These are phyloP conservation scores for Ypsolopha scabrella DNA, from an alignment of 2,888 invertebrate genomes.

Conservation along the genomic window DNA sequence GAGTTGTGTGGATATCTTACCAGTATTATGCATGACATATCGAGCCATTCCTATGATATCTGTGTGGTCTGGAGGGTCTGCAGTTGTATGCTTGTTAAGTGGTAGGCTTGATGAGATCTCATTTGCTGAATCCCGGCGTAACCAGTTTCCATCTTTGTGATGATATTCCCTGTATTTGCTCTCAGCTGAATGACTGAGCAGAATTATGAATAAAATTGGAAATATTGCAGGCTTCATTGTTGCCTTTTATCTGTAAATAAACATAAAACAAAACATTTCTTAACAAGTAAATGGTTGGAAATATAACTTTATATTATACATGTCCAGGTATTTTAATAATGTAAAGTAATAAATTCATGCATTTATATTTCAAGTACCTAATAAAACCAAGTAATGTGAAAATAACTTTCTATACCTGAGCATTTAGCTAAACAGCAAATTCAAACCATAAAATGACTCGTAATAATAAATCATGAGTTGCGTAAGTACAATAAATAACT, in stretches of 20 bases:
- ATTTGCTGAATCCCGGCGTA: conserved; percentile 24
- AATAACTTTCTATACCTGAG: too few relatives aligned
- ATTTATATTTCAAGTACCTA: too few relatives aligned
- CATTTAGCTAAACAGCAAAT: too few relatives aligned
- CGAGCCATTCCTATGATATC: conserved; percentile 77
- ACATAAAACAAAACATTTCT: too few relatives aligned
- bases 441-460: too few relatives aligned
- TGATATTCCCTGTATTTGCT: conserved; percentile 10
- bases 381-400: too few relatives aligned
- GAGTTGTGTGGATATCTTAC: conserved; percentile 50
- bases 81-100: conserved; percentile 8
- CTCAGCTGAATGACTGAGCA: conserved; percentile 15
- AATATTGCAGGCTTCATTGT: conserved; percentile 14
- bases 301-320: too few relatives aligned
- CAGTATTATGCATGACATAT: conserved; percentile 77
- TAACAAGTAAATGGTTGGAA: too few relatives aligned
- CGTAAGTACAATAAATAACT: too few relatives aligned
- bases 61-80: conserved; percentile 70
- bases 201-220: conserved; percentile 12
- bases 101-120: conserved; percentile 22
- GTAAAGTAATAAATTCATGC: too few relatives aligned
- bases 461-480: too few relatives aligned
- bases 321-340: too few relatives aligned
- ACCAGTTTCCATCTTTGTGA: conserved; percentile 11
- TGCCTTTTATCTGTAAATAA: conserved; percentile 2